Evolutionary conservation across 2,888 invertebrate genomes (phyloP).

Genomic region (Agrochola macilenta): DNA sequence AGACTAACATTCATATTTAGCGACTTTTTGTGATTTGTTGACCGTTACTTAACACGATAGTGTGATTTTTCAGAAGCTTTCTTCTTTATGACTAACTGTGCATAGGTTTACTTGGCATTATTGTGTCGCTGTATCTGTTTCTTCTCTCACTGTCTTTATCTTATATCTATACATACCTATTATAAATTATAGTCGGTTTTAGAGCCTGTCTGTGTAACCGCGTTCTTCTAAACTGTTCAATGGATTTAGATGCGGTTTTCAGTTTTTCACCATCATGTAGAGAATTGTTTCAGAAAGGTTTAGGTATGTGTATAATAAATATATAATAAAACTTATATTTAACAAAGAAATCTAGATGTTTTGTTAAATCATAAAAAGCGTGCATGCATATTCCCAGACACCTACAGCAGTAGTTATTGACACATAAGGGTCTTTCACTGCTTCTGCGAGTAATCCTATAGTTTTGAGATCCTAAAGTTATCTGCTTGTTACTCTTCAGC

Average conservation of each 20-base stretch:
- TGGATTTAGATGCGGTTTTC: too few relatives aligned
- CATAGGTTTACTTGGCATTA: conserved; percentile 17
- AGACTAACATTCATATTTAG: conserved; percentile 17
- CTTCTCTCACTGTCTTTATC: neutral
- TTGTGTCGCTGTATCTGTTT: neutral
- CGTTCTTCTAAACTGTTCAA: too few relatives aligned
- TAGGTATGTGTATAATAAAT: too few relatives aligned
- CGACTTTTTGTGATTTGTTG: conserved; percentile 6
- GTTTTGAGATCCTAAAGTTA: neutral
- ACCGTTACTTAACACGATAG: conserved; percentile 30
- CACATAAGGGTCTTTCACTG: neutral
- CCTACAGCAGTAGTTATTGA: neutral
- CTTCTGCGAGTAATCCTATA: neutral
- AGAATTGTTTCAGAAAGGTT: too few relatives aligned
- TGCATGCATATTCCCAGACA: too few relatives aligned
- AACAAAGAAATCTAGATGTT: too few relatives aligned
- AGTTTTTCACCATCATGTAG: too few relatives aligned
- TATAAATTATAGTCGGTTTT: too few relatives aligned
- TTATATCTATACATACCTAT: too few relatives aligned
- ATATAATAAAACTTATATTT: too few relatives aligned
- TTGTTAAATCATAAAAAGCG: too few relatives aligned
- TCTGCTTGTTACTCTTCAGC: neutral
- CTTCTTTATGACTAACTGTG: conserved; percentile 30
- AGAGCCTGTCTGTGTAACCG: too few relatives aligned
- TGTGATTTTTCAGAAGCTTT: conserved; percentile 42